Conservation (phyloP, 2,797 vertebrate species). For the Lerista edwardsae region DNA sequence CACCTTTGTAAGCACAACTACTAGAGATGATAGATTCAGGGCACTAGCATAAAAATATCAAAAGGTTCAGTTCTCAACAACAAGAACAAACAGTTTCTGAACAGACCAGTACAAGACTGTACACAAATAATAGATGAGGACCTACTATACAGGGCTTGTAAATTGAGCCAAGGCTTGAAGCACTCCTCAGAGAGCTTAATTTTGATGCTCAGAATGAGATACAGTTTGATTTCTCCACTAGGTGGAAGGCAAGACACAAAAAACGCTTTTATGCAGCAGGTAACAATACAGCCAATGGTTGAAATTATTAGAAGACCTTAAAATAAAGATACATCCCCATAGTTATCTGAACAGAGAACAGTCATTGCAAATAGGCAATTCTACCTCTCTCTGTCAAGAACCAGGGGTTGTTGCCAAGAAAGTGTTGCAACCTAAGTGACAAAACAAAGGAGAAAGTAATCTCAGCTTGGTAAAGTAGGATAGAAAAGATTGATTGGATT, state of each 20-base stretch:
- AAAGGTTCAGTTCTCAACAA: not conserved
- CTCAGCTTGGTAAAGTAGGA: not conserved
- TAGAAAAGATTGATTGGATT: not conserved
- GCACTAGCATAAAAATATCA: not conserved
- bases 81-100: not conserved
- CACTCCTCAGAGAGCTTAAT: conserved; percentile 10
- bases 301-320: not conserved
- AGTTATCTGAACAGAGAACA: not conserved
- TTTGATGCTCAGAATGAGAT: not conserved
- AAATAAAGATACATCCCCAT: not conserved
- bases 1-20: not conserved
- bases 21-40: not conserved
- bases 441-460: not conserved
- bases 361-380: not conserved
- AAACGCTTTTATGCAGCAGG: not conserved
- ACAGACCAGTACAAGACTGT: not conserved
- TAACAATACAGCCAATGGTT: conserved; percentile 31
- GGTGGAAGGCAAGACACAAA: not conserved
- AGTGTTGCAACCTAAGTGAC: not conserved
- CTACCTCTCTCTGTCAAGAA: not conserved
- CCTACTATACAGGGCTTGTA: not conserved
- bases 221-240: conserved; percentile 3
- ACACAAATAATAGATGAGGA: conserved; percentile 44
- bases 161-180: not conserved
- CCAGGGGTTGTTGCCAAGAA: not conserved